phyloP scores from a whole-genome alignment of 2,113 vertebrate genomes.

The Sphyrna mokarran region DNA sequence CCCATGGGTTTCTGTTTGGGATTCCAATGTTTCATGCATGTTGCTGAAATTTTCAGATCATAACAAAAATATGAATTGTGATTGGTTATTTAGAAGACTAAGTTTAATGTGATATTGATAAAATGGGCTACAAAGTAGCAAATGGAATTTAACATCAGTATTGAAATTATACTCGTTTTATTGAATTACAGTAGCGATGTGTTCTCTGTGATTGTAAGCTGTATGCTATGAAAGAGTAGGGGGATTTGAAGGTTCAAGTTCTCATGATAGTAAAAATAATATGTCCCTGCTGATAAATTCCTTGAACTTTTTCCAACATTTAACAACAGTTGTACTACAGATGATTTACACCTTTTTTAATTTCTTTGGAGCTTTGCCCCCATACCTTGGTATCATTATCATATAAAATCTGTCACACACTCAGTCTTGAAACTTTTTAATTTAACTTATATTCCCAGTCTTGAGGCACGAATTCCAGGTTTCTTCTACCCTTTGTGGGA shows the following conservation, averaged over 20 bases:
- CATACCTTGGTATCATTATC: background rate
- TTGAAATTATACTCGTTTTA: background rate
- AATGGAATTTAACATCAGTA: background rate
- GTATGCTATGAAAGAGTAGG: background rate
- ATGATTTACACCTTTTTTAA: background rate
- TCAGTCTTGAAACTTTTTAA: background rate
- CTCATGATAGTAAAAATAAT: too few relatives aligned
- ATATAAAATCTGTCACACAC: background rate
- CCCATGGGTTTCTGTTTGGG: background rate
- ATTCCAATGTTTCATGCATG: background rate
- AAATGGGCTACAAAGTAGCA: background rate
- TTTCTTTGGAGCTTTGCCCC: background rate
- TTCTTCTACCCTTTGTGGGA: background rate
- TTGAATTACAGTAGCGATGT: background rate
- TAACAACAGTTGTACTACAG: background rate
- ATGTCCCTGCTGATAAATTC: too few relatives aligned
- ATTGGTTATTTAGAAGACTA: background rate
- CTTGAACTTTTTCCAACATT: background rate
- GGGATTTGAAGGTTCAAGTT: background rate
- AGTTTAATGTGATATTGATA: background rate
- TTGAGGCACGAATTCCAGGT: background rate
- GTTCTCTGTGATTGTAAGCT: background rate
- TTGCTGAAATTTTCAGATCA: background rate
- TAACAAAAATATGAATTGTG: background rate
- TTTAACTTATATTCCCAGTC: background rate